A percentile compares a stretch with the other conserved stretches of the same genome.
Conservation (phyloP, 2,888 invertebrate species). For the Himalopsyche japonica region DNA sequence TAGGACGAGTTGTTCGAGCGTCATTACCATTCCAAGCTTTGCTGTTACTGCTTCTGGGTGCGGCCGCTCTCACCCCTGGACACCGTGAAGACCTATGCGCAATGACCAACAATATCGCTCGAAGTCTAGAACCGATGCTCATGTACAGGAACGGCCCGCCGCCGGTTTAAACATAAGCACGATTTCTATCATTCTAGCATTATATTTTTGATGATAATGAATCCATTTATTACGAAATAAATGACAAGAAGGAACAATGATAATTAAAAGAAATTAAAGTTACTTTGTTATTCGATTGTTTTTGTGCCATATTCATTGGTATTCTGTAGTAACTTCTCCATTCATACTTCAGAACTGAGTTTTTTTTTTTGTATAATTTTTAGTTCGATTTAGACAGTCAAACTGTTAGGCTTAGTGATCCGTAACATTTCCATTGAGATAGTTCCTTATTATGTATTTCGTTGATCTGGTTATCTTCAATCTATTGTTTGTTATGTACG, state of each 20-base stretch:
- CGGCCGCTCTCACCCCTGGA: slow-evolving; percentile 89
- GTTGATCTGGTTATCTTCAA: slow-evolving; percentile 11
- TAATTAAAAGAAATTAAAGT: background rate
- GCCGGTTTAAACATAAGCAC: slow-evolving; percentile 68
- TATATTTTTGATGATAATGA: background rate
- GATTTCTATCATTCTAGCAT: background rate
- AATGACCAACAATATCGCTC: slow-evolving; percentile 80
- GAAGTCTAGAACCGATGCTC: slow-evolving; percentile 85
- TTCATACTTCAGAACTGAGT: background rate
- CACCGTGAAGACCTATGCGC: slow-evolving; percentile 84
- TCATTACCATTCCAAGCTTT: slow-evolving; percentile 94
- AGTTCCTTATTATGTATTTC: slow-evolving; percentile 23
- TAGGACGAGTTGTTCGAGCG: slow-evolving; percentile 87
- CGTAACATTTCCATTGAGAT: slow-evolving; percentile 30
- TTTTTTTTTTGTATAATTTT: background rate
- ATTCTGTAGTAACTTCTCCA: background rate
- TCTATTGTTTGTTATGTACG: slow-evolving; percentile 9
- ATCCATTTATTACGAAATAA: background rate
- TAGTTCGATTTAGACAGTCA: slow-evolving; percentile 8
- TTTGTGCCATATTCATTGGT: slow-evolving; percentile 11
- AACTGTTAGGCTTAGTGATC: slow-evolving; percentile 24
- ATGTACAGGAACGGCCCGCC: slow-evolving; percentile 93
- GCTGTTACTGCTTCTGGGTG: slow-evolving; percentile 88
- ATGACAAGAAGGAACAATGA: background rate
- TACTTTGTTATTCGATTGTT: background rate